Evolutionary conservation across 2,797 vertebrate genomes (phyloP), one percentile per base, ranked within the genome.

Genomic region (Enteromius treurensis): DNA sequence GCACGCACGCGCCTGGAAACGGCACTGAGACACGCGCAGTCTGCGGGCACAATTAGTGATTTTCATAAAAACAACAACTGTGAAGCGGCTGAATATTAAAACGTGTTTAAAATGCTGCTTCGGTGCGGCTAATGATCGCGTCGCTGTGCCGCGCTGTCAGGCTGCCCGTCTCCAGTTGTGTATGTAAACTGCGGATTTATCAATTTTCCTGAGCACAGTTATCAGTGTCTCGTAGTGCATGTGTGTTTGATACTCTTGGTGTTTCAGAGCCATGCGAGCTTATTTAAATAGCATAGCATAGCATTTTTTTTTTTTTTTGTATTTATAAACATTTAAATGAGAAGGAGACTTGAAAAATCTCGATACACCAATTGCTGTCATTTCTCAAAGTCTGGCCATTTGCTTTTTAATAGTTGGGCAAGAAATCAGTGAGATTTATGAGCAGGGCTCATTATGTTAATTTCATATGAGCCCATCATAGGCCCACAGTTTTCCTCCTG

Each of bases 191-290:
- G 94, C 93, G 89, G 93, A 92, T 94, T 90, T 89, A 89, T 92
- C 76, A 90, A 91, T 92, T 92, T 90, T 92, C 87, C 87, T 86
- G 92, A 92, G 92, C 91, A 90, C 91, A 92, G 94, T 92, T 93
- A 90, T 92, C 92, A 53, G 15, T 45, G 47, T 77, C 58, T 82
- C 23, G 1, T 11, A 14, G 49, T 73, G 45, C 45, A 37, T 53
- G 81, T 37, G 77, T 78, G 86, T 70, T 85, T 88, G 76, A 85
- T 84, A 78, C 49, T 81, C 79, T 65, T 77, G 42, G 68, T 55
- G 81, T 74, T 58, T 32, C 79, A 58, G 47, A 71, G 70, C 76
- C 34, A 65, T 77, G 51, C 55, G 62, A 80, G 88, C 87, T 89
- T 83, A 88, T 85, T 88, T 86, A 75, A 55, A 65, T 60, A 29